A percentile compares a stretch with the other conserved stretches of the same genome.
These are phyloP conservation scores for Turnix velox DNA, from an alignment of 2,113 vertebrate species.

Conservation along the genomic window DNA sequence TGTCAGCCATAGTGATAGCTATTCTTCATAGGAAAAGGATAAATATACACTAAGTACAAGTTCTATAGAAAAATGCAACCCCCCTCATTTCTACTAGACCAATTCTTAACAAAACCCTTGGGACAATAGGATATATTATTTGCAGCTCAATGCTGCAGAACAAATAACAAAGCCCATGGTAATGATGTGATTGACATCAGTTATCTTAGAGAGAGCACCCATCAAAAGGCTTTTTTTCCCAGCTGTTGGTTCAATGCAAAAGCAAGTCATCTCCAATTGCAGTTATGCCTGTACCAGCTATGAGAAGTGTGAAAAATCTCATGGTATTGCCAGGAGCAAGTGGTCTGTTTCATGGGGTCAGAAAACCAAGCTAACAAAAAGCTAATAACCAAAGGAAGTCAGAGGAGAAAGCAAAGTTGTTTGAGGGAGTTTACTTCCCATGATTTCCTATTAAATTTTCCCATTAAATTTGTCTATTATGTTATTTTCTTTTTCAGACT, in stretches of 20 bases:
- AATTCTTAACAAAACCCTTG: neutral
- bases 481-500: neutral
- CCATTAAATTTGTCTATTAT: neutral
- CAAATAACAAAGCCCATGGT: slow-evolving; percentile 12
- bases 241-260: neutral
- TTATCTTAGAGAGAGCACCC: slow-evolving; percentile 23
- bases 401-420: neutral
- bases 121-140: slow-evolving; percentile 31
- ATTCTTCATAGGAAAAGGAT: neutral
- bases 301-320: neutral
- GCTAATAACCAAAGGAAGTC: neutral
- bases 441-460: too few species aligned
- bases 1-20: neutral
- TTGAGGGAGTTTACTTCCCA: neutral
- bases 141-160: slow-evolving; percentile 2
- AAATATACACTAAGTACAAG: neutral
- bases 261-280: slow-evolving; percentile 13
- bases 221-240: neutral
- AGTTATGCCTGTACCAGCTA: neutral
- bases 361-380: neutral
- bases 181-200: slow-evolving; percentile 29
- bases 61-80: neutral
- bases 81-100: neutral
- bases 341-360: neutral
- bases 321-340: neutral